Percentiles rank a stretch among this genome's conserved stretches.
These are phyloP conservation scores for Bicyclus anynana DNA, from an alignment of 1,140 invertebrate species.

Conservation along the genomic window DNA sequence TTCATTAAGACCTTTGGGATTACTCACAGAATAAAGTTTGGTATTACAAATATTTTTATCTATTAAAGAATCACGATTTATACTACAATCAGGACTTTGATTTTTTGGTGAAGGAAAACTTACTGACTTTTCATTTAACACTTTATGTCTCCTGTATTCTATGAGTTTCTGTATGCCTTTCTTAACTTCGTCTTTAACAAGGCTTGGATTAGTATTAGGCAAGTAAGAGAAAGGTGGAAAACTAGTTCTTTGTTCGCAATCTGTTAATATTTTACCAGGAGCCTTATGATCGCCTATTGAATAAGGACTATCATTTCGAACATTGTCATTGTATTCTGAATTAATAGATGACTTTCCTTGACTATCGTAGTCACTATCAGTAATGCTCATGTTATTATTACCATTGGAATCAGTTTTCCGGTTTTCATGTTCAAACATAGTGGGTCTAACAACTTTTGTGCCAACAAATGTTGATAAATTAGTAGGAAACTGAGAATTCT, in stretches of 20 bases:
- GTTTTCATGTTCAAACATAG: neutral
- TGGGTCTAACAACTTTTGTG: slow-evolving; percentile 42
- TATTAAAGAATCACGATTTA: neutral
- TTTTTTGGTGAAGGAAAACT: neutral
- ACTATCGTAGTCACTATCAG: slow-evolving; percentile 54
- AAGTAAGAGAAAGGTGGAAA: neutral
- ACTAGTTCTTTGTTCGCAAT: neutral
- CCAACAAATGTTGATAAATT: slow-evolving; percentile 46
- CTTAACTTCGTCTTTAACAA: slow-evolving; percentile 37
- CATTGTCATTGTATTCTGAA: slow-evolving; percentile 44
- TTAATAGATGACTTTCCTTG: slow-evolving; percentile 55
- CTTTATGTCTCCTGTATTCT: slow-evolving; percentile 43
- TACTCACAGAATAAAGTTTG: neutral
- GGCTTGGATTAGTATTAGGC: slow-evolving; percentile 1
- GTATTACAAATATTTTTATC: neutral
- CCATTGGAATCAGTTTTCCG: slow-evolving; percentile 11
- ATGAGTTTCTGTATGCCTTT: slow-evolving; percentile 47
- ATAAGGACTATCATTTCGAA: slow-evolving; percentile 54
- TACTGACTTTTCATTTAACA: neutral
- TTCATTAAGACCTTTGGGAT: neutral
- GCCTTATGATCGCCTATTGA: slow-evolving; percentile 56
- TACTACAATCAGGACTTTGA: neutral
- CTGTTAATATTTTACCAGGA: slow-evolving; percentile 30
- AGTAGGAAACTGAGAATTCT: slow-evolving; percentile 10
- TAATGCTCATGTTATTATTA: slow-evolving; percentile 20